Evolutionary conservation across 2,888 invertebrate species (phyloP).

Genomic region (Apodemia mormo): DNA sequence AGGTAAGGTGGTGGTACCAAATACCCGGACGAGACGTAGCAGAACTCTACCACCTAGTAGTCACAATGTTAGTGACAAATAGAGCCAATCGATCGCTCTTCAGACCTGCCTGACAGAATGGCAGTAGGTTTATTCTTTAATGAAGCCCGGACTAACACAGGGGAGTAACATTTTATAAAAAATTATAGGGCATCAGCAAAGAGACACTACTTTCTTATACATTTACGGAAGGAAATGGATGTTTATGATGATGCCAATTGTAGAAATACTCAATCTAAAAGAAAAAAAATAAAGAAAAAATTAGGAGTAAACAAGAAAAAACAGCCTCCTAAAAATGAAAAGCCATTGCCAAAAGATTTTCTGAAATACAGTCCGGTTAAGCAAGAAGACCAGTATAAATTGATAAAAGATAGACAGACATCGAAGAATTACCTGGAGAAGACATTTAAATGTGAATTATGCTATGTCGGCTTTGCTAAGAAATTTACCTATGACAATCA

Average conservation of each 20-base stretch:
- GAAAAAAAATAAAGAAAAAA: conserved; percentile 47
- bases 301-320: conserved; percentile 7
- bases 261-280: conserved; percentile 47
- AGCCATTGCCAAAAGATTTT: conserved; percentile 53
- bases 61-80: too few species aligned
- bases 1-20: too few species aligned
- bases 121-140: too few species aligned
- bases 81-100: too few species aligned
- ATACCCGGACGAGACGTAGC: too few species aligned
- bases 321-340: conserved; percentile 24
- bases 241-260: conserved; percentile 48
- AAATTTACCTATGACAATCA: conserved; percentile 59
- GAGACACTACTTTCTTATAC: conserved; percentile 61
- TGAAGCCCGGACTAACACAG: too few species aligned
- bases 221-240: conserved; percentile 50
- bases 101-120: too few species aligned
- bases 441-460: conserved; percentile 58
- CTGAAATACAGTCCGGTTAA: conserved; percentile 53
- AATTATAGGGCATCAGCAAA: conserved; percentile 55
- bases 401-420: conserved; percentile 54
- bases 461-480: conserved; percentile 65
- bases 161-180: too few species aligned
- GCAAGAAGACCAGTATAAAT: conserved; percentile 62
- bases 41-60: too few species aligned
- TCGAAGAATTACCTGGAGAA: conserved; percentile 64